phyloP scores from a whole-genome alignment of 1,140 invertebrate species.

The Cyphomyrmex costatus region DNA sequence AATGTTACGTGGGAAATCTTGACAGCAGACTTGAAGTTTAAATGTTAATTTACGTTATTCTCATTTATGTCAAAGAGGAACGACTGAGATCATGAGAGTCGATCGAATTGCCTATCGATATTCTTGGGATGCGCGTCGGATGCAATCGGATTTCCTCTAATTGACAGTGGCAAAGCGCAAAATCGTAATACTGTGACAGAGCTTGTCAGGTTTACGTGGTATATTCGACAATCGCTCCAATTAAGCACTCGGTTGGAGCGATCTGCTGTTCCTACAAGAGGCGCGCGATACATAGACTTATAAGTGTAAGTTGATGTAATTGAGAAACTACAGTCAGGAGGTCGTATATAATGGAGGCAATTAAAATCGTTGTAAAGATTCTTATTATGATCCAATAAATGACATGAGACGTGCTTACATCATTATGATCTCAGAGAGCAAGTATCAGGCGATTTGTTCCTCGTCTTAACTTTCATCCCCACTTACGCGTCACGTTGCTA shows the following conservation, averaged over 20 bases:
- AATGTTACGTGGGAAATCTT: not conserved
- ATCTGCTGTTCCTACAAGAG: constrained; percentile 47
- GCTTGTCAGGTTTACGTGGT: constrained; percentile 44
- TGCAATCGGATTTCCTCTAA: constrained; percentile 51
- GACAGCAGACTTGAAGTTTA: not conserved
- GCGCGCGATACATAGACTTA: constrained; percentile 38
- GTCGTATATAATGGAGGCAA: constrained; percentile 55
- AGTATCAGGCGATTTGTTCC: constrained; percentile 42
- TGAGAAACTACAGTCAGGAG: constrained; percentile 45
- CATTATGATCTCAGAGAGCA: constrained; percentile 30
- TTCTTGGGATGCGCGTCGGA: not conserved
- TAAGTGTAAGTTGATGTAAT: constrained; percentile 52
- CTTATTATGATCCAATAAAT: constrained; percentile 39
- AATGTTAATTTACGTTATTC: constrained; percentile 19
- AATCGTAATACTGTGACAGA: constrained; percentile 51
- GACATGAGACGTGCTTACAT: constrained; percentile 12
- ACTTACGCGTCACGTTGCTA: not conserved
- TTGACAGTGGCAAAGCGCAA: constrained; percentile 53
- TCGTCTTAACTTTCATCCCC: constrained; percentile 1
- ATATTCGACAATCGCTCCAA: constrained; percentile 67
- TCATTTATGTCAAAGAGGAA: not conserved
- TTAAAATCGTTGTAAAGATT: constrained; percentile 48
- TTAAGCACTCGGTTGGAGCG: constrained; percentile 53
- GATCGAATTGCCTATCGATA: constrained; percentile 32
- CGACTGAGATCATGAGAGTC: constrained; percentile 1